Percentiles rank a stretch among this genome's conserved stretches.
Conservation (phyloP, 1,140 invertebrate genomes). For the Akabosia matsudoensis region DNA sequence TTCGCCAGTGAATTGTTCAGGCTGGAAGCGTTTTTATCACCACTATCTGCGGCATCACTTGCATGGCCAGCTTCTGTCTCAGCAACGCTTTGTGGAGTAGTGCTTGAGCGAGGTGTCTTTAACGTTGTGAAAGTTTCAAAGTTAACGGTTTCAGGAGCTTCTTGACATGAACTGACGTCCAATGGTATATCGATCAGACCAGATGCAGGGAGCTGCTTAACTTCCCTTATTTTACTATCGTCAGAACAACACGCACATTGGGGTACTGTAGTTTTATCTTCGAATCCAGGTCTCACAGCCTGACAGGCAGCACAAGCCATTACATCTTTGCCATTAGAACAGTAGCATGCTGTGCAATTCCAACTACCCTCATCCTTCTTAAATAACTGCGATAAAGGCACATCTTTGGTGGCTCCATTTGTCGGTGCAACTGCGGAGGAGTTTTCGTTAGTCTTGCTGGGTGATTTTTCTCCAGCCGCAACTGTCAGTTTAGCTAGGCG, state of each 20-base stretch:
- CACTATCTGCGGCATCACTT: not conserved
- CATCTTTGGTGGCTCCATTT: not conserved
- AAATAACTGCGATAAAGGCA: conserved; percentile 57
- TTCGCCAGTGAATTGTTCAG: not conserved
- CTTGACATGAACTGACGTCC: no score
- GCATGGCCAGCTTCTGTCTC: not conserved
- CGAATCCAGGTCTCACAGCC: conserved; percentile 51
- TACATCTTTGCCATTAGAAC: conserved; percentile 62
- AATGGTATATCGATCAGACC: no score
- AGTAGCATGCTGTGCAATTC: conserved; percentile 76
- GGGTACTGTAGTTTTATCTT: no score
- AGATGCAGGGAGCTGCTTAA: no score
- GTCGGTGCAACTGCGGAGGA: not conserved
- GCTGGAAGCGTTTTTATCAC: not conserved
- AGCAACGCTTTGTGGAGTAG: no score
- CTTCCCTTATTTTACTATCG: no score
- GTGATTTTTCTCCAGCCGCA: not conserved
- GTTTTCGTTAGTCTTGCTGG: not conserved
- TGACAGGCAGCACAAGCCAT: conserved; percentile 66
- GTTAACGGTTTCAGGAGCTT: no score
- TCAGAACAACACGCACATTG: no score
- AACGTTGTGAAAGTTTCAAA: no score
- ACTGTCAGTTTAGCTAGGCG: not conserved
- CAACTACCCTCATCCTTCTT: conserved; percentile 70
- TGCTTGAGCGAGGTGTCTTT: no score